Evolutionary conservation across 64 coral and sea anemone genomes (phyloP), one percentile per base, ranked within the genome.

Genomic region (Montipora foliosa): DNA sequence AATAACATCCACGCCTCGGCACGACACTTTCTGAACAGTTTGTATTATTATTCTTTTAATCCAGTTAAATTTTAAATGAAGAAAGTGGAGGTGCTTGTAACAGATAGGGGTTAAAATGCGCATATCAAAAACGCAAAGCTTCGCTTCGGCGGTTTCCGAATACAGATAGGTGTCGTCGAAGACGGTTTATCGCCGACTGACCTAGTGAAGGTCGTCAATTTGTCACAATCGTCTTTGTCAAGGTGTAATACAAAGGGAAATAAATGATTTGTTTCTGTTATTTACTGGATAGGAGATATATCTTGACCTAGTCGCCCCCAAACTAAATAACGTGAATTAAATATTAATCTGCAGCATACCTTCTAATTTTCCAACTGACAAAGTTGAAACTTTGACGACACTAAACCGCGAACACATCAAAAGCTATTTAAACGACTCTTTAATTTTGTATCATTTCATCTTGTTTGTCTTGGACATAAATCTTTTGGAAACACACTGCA

Each of bases 401-500:
- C 3, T 78, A 16, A 49, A 78, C 11, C 7, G 4, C 76, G 8
- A 70, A 67, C 7, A 48, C 37, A 20, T 71, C 68, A 19, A 71
- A 37, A 24, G 68, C 68, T 71, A 71, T 86, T 50, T 19, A 86
- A 86, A 86, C 13, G 67, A 15, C 37, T 67, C 6, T 86, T 86
- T 86, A 86, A 86, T 86, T 86, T 86, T 51, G 82, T 86, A 86
- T 86, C 47, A 86, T 86, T 86, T 86, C 62, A 86, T 67, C 47
- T 47, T 22, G 14, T 7, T 49, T 86, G 82, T 86, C 82, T 86
- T 86, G 44, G 82, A 86, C 82, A 86, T 71, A 47, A 45, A 49
- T 49, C 19, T 86, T 67, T 49, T 86, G 44, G 8, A 71, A 20
- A 86, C 82, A 83, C 81, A 71, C 66, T 15, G 16, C 46, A 8